These are phyloP conservation scores for Morbakka virulenta DNA, from an alignment of 30 jellyfish, hydroid and myxozoan species.

Conservation along the genomic window DNA sequence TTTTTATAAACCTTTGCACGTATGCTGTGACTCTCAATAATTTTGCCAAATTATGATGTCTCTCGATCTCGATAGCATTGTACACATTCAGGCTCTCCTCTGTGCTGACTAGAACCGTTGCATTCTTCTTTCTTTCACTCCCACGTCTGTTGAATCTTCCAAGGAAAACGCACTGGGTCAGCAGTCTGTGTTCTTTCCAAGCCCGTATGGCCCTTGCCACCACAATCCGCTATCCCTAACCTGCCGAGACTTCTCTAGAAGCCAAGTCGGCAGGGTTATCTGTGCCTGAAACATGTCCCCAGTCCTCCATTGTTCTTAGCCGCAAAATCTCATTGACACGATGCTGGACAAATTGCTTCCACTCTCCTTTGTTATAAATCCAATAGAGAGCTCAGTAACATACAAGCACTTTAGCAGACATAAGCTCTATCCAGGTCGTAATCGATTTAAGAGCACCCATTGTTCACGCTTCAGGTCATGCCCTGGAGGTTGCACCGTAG, in stretches of 20 bases:
- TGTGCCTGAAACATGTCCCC: conserved; percentile 12
- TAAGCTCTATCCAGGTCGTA: too few relatives aligned
- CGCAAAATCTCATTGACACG: not conserved
- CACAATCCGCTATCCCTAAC: conserved; percentile 6
- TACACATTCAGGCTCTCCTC: not conserved
- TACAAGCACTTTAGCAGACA: conserved; percentile 10
- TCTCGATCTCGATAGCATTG: conserved; percentile 7
- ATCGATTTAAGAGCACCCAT: too few relatives aligned
- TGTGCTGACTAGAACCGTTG: not conserved
- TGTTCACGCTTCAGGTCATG: too few relatives aligned
- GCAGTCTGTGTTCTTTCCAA: not conserved
- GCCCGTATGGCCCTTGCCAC: conserved; percentile 23
- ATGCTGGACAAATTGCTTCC: conserved; percentile 13
- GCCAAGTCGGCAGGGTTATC: conserved; percentile 21
- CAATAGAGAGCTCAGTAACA: conserved; percentile 40
- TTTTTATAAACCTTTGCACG: conserved; percentile 40
- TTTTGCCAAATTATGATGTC: conserved; percentile 14
- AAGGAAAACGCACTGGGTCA: not conserved
- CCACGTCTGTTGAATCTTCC: not conserved
- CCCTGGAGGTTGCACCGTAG: too few relatives aligned
- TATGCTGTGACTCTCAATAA: conserved; percentile 51
- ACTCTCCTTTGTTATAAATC: conserved; percentile 6
- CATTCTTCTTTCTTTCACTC: conserved; percentile 1
- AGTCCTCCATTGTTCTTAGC: not conserved
- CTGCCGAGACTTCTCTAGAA: conserved; percentile 23